Conservation (phyloP, 2,888 invertebrate genomes). For the Lumbricus terrestris region DNA sequence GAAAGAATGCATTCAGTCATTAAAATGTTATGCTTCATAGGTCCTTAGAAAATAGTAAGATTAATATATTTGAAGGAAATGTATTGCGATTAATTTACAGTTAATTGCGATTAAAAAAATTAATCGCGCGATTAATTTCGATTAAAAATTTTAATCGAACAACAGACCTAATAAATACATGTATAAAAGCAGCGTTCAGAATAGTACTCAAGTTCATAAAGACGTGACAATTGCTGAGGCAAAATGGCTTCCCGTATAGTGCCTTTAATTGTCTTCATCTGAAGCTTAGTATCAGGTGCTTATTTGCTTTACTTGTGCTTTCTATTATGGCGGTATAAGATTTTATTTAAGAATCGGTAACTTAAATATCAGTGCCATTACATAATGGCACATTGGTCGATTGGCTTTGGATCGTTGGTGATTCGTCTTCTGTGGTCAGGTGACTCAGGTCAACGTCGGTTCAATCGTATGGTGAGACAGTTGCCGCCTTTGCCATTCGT, state of each 20-base stretch:
- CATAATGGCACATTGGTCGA: neutral
- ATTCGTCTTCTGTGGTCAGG: neutral
- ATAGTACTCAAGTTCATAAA: too few species aligned
- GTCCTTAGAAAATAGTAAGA: too few species aligned
- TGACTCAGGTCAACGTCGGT: neutral
- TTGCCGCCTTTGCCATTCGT: neutral
- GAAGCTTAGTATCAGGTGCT: neutral
- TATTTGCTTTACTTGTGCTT: neutral
- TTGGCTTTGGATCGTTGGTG: neutral
- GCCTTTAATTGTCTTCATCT: neutral
- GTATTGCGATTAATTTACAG: too few species aligned
- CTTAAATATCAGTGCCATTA: neutral
- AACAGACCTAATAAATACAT: too few species aligned
- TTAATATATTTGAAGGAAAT: too few species aligned
- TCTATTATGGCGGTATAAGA: neutral
- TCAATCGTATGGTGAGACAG: neutral
- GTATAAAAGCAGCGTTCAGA: neutral
- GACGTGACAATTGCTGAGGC: neutral
- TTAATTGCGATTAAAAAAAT: too few species aligned
- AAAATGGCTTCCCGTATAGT: neutral
- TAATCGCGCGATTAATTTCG: too few species aligned
- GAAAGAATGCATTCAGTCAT: too few species aligned
- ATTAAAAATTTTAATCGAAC: too few species aligned
- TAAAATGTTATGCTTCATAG: too few species aligned
- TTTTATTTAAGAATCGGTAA: too few species aligned